Evolutionary conservation across 2,888 invertebrate genomes (phyloP).

Genomic region (Drosophila peninsularis): DNA sequence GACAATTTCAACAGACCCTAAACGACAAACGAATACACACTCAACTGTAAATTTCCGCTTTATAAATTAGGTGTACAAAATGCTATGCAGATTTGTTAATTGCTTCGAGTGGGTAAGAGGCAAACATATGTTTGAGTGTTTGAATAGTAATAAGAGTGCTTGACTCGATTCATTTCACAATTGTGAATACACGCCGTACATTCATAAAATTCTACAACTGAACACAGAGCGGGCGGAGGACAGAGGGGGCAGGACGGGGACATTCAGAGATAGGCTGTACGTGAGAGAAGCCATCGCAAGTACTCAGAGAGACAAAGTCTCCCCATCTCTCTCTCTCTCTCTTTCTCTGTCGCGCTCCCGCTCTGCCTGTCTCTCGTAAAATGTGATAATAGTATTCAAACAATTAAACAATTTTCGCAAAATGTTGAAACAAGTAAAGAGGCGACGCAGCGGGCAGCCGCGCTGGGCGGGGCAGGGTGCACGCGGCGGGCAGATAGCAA

Average conservation of each 20-base stretch:
- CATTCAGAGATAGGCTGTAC: constrained; percentile 28
- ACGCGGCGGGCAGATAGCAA: constrained; percentile 58
- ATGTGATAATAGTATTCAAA: constrained; percentile 79
- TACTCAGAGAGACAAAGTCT: constrained; percentile 8
- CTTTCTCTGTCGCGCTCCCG: constrained; percentile 1
- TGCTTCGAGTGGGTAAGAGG: constrained; percentile 33
- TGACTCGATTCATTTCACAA: constrained; percentile 43
- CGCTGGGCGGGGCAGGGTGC: neutral
- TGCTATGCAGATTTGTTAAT: constrained; percentile 65
- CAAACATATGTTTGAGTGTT: constrained; percentile 65
- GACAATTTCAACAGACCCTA: constrained; percentile 4
- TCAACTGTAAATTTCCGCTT: constrained; percentile 50
- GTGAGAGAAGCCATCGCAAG: constrained; percentile 19
- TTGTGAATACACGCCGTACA: constrained; percentile 44
- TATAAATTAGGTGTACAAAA: constrained; percentile 40
- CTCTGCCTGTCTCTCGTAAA: constrained; percentile 32
- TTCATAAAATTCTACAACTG: constrained; percentile 48
- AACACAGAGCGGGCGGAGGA: neutral
- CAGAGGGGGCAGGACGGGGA: neutral
- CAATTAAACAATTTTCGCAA: constrained; percentile 78
- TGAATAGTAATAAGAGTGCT: constrained; percentile 52
- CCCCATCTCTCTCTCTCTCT: constrained; percentile 3
- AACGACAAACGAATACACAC: constrained; percentile 2
- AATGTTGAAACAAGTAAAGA: constrained; percentile 67
- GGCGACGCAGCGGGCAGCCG: constrained; percentile 13